Base-by-base conservation (phyloP, 53 echinoderm and acorn worm species). In the Luidia sarsii region DNA sequence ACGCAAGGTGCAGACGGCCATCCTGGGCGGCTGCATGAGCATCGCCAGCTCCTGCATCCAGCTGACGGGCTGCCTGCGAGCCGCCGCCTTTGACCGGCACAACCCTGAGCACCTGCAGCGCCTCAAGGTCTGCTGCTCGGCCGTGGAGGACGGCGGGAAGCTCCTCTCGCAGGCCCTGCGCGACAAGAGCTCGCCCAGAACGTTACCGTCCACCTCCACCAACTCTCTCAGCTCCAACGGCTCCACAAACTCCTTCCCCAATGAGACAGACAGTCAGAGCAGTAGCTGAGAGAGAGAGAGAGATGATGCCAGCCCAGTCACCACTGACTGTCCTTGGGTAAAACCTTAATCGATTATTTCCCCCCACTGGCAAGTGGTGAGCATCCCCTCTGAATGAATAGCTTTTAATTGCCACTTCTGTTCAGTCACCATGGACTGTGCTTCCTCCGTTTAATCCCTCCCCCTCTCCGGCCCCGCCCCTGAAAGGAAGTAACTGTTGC, bases 11-110 rank as follows among this genome's bases (percentile, higher is more conserved):
- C 95, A 95, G 59, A 95, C 88, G 8, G 85, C 92, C 21, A 92
- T 95, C 48, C 70, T 95, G 25, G 92, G 92, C 1, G 95, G 95
- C 0, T 94, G 95, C 38, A 95, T 95, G 95, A 92, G 95, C 45
- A 86, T 95, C 56, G 92, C 92, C 66, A 95, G 95, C 51, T 90
- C 95, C 6, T 95, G 95, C 45, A 88, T 93, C 59, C 90, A 86
- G 54, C 72, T 95, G 9, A 90, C 85, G 46, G 80, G 90, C 30
- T 87, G 79, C 39, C 83, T 90, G 18, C 90, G 92, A 33, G 70
- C 88, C 11, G 92, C 92, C 16, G 54, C 88, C 35, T 87, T 85
- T 72, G 92, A 95, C 64, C 71, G 59, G 16, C 80, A 85, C 54
- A 95, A 90, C 36, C 63, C 85, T 4, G 88, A 87, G 48, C 70